Evolutionary conservation across 2,113 vertebrate genomes (phyloP).

Genomic region (Acrocephalus arundinaceus): DNA sequence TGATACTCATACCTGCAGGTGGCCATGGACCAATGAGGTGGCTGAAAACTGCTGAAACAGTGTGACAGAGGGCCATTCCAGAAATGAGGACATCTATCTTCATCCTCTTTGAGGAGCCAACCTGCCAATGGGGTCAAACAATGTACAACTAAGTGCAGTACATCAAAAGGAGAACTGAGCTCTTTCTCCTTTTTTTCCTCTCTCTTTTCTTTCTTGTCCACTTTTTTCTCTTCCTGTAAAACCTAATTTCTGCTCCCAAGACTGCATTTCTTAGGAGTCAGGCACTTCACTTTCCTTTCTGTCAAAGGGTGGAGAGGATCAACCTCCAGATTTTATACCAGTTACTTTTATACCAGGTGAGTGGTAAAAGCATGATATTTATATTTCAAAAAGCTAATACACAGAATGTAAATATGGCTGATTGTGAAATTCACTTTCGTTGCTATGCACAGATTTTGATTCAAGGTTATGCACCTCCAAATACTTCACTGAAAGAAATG

Average conservation of each 20-base stretch:
- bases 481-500: not conserved
- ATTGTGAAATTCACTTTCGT: not conserved
- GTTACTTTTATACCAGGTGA: not conserved
- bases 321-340: not conserved
- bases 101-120: not conserved
- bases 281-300: not conserved
- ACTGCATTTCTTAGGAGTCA: not conserved
- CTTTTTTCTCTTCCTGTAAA: not conserved
- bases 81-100: not conserved
- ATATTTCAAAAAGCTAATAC: not conserved
- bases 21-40: fast-evolving
- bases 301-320: not conserved
- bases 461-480: constrained; percentile 1
- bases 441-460: not conserved
- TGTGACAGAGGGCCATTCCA: not conserved
- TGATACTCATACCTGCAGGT: not conserved
- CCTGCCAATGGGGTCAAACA: not conserved
- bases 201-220: not conserved
- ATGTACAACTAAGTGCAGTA: not conserved
- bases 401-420: not conserved
- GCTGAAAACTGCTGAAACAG: not conserved
- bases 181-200: not conserved
- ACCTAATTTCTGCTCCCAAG: not conserved
- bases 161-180: not conserved
- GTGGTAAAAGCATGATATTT: not conserved